Conservation (phyloP, 2,797 vertebrate genomes). For the Dipus sagitta region DNA sequence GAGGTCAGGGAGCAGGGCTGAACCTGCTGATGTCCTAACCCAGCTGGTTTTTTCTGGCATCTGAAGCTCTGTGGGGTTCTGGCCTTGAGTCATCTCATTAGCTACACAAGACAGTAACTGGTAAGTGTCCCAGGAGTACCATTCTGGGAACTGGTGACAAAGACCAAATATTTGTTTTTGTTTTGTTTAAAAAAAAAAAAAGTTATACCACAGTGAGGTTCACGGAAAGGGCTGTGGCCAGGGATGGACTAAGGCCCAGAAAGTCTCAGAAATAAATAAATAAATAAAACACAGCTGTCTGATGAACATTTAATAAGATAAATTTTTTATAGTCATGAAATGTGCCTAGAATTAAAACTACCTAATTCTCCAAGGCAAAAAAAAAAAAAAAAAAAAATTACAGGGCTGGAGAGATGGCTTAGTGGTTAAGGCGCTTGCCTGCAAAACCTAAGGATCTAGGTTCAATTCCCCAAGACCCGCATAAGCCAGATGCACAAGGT, state of each 20-base stretch:
- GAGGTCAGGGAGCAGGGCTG: background rate
- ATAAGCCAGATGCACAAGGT: too few relatives aligned
- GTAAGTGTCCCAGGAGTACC: background rate
- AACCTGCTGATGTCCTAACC: background rate
- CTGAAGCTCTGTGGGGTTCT: accelerated
- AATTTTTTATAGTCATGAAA: background rate
- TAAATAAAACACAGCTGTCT: background rate
- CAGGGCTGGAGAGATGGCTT: too few relatives aligned
- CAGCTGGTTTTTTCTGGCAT: background rate
- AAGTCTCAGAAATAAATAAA: background rate
- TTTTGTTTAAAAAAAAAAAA: too few relatives aligned
- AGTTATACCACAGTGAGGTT: background rate
- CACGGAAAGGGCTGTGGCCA: background rate
- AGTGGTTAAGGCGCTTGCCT: too few relatives aligned
- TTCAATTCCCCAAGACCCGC: too few relatives aligned
- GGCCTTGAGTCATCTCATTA: background rate
- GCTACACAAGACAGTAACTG: background rate
- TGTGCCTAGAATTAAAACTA: background rate
- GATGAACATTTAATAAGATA: background rate
- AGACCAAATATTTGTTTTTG: background rate
- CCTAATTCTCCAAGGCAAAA: background rate
- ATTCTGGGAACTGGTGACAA: background rate
- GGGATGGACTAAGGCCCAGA: background rate
- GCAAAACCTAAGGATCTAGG: too few relatives aligned
- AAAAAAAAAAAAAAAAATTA: background rate